phyloP scores from a whole-genome alignment of 2,113 vertebrate species.

The Machaerirhynchus nigripectus region DNA sequence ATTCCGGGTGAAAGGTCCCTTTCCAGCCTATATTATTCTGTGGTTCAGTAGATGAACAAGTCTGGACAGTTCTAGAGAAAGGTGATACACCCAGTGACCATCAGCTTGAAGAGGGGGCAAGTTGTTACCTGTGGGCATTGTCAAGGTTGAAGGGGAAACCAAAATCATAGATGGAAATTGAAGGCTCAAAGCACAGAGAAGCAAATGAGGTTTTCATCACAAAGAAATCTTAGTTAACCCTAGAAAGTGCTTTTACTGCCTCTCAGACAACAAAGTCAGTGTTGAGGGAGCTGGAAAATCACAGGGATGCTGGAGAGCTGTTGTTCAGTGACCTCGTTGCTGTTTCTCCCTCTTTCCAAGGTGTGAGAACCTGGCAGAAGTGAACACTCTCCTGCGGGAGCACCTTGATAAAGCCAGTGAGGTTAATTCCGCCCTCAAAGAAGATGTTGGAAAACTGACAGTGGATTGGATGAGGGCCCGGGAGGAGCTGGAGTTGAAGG shows the following conservation, averaged over 20 bases:
- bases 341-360: conserved; percentile 59
- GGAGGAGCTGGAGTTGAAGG: conserved; percentile 78
- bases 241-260: not conserved
- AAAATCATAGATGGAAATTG: not conserved
- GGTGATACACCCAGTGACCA: not conserved
- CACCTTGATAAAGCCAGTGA: conserved; percentile 80
- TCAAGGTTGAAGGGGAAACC: not conserved
- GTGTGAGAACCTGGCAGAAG: conserved; percentile 76
- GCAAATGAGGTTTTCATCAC: not conserved
- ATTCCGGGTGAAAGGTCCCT: not conserved
- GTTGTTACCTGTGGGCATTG: rapidly evolving
- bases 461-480: conserved; percentile 83
- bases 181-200: not conserved
- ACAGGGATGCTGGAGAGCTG: not conserved
- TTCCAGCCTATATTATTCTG: not conserved
- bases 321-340: not conserved
- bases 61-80: not conserved
- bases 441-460: conserved; percentile 82
- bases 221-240: not conserved
- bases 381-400: conserved; percentile 77
- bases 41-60: not conserved
- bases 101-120: not conserved
- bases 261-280: not conserved
- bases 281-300: not conserved
- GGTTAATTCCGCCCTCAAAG: conserved; percentile 76